These are phyloP conservation scores for Myrmophylax atrothorax DNA, from an alignment of 2,113 vertebrate species.

Conservation along the genomic window DNA sequence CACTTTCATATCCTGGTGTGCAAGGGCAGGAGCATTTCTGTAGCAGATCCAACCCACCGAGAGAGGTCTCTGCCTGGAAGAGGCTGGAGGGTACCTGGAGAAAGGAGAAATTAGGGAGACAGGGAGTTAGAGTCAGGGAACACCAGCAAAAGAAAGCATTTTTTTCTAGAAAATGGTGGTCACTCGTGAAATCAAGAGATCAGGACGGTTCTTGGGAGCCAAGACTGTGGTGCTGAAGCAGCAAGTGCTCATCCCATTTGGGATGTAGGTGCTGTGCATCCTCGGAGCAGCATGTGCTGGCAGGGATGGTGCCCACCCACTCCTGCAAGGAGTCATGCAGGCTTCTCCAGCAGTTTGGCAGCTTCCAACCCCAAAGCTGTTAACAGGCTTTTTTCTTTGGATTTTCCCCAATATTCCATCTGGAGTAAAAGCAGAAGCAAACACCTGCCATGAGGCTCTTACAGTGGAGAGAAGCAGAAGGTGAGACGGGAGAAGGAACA, in stretches of 20 bases:
- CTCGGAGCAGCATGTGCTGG: rapidly evolving
- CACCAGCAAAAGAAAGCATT: not conserved
- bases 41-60: rapidly evolving
- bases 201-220: not conserved
- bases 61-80: not conserved
- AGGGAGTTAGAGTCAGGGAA: not conserved
- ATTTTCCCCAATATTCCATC: rapidly evolving
- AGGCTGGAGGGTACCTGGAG: not conserved
- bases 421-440: not conserved
- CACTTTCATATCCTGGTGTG: not conserved
- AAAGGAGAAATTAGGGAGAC: not conserved
- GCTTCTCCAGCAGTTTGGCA: not conserved
- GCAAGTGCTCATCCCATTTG: not conserved
- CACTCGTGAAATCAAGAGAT: not conserved
- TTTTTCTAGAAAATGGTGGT: not conserved
- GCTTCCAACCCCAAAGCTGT: not conserved
- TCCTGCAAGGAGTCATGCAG: rapidly evolving
- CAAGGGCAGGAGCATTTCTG: not conserved
- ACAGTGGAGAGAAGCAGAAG: not conserved
- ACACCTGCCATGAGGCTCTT: not conserved
- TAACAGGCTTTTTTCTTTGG: not conserved
- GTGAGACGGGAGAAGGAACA: not conserved
- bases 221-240: not conserved
- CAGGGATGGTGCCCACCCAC: too few relatives aligned
- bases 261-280: not conserved